These are phyloP conservation scores for Sisor rabdophorus DNA, from an alignment of 2,113 vertebrate genomes.

Conservation along the genomic window DNA sequence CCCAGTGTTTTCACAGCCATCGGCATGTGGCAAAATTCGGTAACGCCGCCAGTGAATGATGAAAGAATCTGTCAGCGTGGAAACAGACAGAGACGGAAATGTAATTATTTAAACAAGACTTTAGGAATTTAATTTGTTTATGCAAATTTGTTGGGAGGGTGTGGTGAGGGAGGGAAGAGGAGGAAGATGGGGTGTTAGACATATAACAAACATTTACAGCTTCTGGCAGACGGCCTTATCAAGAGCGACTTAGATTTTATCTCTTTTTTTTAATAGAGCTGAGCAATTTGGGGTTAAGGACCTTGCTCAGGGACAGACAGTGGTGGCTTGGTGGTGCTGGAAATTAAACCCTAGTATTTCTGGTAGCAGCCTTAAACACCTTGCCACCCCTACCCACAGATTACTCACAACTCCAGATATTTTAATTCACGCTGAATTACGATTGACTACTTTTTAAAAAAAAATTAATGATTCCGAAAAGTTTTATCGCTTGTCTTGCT, in stretches of 20 bases:
- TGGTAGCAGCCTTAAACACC: no score
- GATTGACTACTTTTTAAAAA: background rate
- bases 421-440: background rate
- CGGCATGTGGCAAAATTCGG: background rate
- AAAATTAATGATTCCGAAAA: background rate
- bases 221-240: no score
- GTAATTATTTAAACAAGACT: background rate
- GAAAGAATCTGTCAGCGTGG: slow-evolving; percentile 3
- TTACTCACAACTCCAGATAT: background rate
- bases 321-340: no score
- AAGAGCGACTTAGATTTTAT: no score
- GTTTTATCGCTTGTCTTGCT: background rate
- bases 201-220: no score
- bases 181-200: background rate
- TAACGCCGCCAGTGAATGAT: background rate
- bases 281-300: no score
- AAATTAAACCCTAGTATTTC: no score
- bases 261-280: no score
- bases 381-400: no score
- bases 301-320: no score
- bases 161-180: background rate
- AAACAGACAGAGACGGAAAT: background rate
- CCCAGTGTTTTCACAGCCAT: slow-evolving; percentile 23
- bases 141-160: no score
- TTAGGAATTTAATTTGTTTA: background rate